phyloP scores from a whole-genome alignment of 2,797 vertebrate genomes.

The Urocyon cinereoargenteus region DNA sequence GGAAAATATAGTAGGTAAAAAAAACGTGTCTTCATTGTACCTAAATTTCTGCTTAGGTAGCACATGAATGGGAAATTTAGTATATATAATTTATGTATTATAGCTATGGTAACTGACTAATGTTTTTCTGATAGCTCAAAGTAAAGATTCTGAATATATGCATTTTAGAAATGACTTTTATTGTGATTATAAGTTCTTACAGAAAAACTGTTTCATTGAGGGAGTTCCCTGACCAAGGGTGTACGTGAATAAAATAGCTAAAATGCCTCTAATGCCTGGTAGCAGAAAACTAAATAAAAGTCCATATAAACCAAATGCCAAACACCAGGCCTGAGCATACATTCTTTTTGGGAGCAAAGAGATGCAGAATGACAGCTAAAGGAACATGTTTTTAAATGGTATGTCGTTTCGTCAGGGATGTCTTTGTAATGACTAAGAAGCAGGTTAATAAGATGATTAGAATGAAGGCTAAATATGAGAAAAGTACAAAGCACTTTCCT shows the following conservation, averaged over 20 bases:
- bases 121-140: conserved; percentile 27
- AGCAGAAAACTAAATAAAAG: conserved; percentile 48
- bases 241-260: conserved; percentile 7
- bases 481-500: conserved; percentile 71
- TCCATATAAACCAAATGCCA: conserved; percentile 46
- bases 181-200: background rate
- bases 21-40: background rate
- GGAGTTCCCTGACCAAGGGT: background rate
- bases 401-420: conserved; percentile 33
- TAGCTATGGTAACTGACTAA: background rate
- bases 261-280: conserved; percentile 24
- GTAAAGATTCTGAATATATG: background rate
- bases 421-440: conserved; percentile 77
- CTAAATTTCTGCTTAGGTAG: conserved; percentile 30
- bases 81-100: conserved; percentile 20
- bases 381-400: conserved; percentile 58
- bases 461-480: conserved; percentile 77
- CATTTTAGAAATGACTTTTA: conserved; percentile 43
- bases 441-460: conserved; percentile 78
- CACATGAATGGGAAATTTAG: background rate
- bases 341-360: conserved; percentile 40
- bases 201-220: conserved; percentile 15
- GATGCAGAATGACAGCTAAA: conserved; percentile 26
- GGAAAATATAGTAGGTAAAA: conserved; percentile 5
- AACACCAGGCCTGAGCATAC: conserved; percentile 8